Percentiles rank a stretch among this genome's conserved stretches.
phyloP scores from a whole-genome alignment of 2,888 invertebrate species.

The Phaonia tiefii region DNA sequence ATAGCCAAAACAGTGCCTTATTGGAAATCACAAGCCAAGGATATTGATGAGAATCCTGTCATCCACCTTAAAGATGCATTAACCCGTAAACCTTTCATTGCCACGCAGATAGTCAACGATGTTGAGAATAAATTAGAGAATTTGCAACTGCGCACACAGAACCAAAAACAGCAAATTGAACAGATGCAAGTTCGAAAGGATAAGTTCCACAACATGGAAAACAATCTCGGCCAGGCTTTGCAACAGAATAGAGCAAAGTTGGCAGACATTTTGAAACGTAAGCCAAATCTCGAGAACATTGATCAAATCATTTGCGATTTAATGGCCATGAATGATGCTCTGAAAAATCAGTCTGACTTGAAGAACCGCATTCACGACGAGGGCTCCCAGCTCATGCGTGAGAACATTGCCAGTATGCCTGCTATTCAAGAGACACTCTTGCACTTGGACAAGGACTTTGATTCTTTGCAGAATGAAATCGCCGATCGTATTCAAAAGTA shows the following conservation, averaged over 20 bases:
- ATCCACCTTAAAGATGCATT: conserved; percentile 87
- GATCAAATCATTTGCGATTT: conserved; percentile 80
- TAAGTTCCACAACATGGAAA: conserved; percentile 88
- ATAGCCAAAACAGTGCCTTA: conserved; percentile 85
- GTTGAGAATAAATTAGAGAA: conserved; percentile 87
- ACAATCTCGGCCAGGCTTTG: conserved; percentile 85
- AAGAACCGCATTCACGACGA: conserved; percentile 89
- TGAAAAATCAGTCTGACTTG: conserved; percentile 83
- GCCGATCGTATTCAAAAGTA: conserved; percentile 88
- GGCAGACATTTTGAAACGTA: conserved; percentile 74
- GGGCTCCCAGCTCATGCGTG: conserved; percentile 89
- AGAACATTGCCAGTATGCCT: conserved; percentile 90
- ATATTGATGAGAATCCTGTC: conserved; percentile 86
- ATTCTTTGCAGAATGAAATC: conserved; percentile 88
- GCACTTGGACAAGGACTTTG: conserved; percentile 90
- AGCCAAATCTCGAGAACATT: conserved; percentile 78
- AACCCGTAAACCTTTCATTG: conserved; percentile 87
- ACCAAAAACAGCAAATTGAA: conserved; percentile 85
- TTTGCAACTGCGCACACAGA: conserved; percentile 85
- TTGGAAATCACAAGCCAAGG: conserved; percentile 87
- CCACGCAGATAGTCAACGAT: conserved; percentile 86
- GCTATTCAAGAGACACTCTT: conserved; percentile 90
- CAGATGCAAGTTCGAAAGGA: conserved; percentile 89
- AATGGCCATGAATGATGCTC: conserved; percentile 82
- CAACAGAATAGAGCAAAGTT: conserved; percentile 80